These are phyloP conservation scores for Caenorhabditis sp. DNA, from an alignment of 2,888 invertebrate genomes.

Conservation along the genomic window DNA sequence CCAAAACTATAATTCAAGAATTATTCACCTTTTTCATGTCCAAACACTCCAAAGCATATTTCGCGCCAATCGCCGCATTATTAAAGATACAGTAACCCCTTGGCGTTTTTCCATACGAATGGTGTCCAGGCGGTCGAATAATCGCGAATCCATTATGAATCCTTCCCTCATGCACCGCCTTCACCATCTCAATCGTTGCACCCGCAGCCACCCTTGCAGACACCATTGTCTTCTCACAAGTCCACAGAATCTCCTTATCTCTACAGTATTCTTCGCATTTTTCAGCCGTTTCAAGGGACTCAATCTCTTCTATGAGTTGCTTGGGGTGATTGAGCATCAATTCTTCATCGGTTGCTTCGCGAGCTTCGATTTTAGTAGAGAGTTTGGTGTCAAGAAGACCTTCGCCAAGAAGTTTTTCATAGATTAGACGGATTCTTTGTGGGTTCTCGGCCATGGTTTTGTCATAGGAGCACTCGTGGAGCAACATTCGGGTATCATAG, in stretches of 20 bases:
- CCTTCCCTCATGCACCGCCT: constrained; percentile 48
- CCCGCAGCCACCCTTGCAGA: constrained; percentile 56
- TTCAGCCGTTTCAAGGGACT: constrained; percentile 37
- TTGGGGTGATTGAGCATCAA: constrained; percentile 51
- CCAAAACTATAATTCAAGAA: neutral
- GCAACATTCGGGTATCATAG: constrained; percentile 60
- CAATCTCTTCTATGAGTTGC: constrained; percentile 44
- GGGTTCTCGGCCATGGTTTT: constrained; percentile 56
- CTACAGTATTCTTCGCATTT: constrained; percentile 57
- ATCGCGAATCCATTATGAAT: constrained; percentile 87
- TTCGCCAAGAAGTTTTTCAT: constrained; percentile 48
- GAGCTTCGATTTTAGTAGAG: constrained; percentile 38
- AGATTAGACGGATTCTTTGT: constrained; percentile 53
- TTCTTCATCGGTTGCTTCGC: constrained; percentile 56
- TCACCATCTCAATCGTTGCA: constrained; percentile 53
- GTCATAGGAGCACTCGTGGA: constrained; percentile 57
- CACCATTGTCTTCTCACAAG: constrained; percentile 44
- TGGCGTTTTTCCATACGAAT: constrained; percentile 78
- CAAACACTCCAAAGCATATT: constrained; percentile 74
- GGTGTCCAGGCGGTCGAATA: constrained; percentile 89
- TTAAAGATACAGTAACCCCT: constrained; percentile 97
- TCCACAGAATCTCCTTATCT: constrained; percentile 58
- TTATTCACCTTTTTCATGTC: constrained; percentile 37
- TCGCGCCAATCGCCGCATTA: constrained; percentile 92
- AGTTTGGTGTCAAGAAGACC: constrained; percentile 27